Conservation (phyloP, 1,140 invertebrate species). For the Monomorium pharaonis region DNA sequence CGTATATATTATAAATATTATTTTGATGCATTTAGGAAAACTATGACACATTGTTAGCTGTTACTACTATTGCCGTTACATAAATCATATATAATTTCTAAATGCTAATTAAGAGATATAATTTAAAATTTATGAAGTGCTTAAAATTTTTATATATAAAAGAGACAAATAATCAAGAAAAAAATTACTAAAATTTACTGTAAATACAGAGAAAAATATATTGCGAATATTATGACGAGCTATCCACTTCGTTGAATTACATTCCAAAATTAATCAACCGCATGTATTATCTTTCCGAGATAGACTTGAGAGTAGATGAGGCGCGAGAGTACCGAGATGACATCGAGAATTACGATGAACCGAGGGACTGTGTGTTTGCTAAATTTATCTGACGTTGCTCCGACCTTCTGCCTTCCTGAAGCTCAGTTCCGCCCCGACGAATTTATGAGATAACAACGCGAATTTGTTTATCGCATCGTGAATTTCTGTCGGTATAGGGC, state of each 20-base stretch:
- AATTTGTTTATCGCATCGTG: conserved; percentile 62
- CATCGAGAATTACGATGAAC: conserved; percentile 42
- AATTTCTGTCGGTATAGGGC: conserved; percentile 5
- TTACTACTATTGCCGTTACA: neutral
- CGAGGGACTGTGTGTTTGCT: conserved; percentile 45
- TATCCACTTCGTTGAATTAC: neutral
- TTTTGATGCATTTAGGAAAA: neutral
- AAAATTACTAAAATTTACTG: neutral
- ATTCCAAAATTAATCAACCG: conserved; percentile 46
- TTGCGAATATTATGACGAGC: neutral
- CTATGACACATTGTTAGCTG: neutral
- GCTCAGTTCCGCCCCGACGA: conserved; percentile 25
- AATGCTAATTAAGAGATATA: neutral
- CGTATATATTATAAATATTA: neutral
- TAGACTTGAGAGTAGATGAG: conserved; percentile 25
- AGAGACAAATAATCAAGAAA: neutral
- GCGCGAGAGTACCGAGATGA: conserved; percentile 37
- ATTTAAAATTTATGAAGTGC: neutral
- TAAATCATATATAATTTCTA: neutral
- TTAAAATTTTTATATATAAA: neutral
- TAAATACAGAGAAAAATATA: neutral
- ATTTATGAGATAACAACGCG: conserved; percentile 44
- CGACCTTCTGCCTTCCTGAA: conserved; percentile 33
- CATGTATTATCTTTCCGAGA: conserved; percentile 36
- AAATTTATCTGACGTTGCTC: conserved; percentile 52